phyloP scores from a whole-genome alignment of 2,113 vertebrate species.

The Cyphomyrus plagiostoma region DNA sequence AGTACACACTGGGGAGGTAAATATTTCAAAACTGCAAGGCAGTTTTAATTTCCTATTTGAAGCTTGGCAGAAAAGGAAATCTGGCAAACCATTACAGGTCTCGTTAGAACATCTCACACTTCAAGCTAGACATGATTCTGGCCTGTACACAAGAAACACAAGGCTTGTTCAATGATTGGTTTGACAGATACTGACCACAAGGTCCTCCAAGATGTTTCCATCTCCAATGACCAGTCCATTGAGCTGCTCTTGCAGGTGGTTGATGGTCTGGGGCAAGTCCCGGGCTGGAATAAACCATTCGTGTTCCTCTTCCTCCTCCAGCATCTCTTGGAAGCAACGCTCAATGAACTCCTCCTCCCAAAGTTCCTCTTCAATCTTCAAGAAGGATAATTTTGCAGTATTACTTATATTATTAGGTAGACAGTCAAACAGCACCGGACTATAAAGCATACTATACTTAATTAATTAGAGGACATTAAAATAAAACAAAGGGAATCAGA shows the following conservation, averaged over 20 bases:
- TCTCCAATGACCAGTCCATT: slow-evolving; percentile 75
- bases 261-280: slow-evolving; percentile 75
- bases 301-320: slow-evolving; percentile 84
- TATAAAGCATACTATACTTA: background rate
- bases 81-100: background rate
- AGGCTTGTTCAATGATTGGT: background rate
- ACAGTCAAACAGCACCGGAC: background rate
- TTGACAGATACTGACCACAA: slow-evolving; percentile 58
- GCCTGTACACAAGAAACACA: background rate
- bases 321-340: slow-evolving; percentile 86
- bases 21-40: background rate
- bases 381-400: background rate
- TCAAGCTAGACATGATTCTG: background rate
- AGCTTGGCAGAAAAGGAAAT: background rate
- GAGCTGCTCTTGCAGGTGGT: slow-evolving; percentile 79
- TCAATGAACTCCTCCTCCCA: slow-evolving; percentile 94
- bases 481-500: background rate
- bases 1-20: background rate
- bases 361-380: slow-evolving; percentile 84
- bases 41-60: background rate
- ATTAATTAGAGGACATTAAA: background rate
- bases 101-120: background rate
- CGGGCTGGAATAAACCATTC: slow-evolving; percentile 90
- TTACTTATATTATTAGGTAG: background rate
- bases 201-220: slow-evolving; percentile 65